phyloP scores from a whole-genome alignment of 2,113 vertebrate genomes.

The Tychaedon coryphoeus region DNA sequence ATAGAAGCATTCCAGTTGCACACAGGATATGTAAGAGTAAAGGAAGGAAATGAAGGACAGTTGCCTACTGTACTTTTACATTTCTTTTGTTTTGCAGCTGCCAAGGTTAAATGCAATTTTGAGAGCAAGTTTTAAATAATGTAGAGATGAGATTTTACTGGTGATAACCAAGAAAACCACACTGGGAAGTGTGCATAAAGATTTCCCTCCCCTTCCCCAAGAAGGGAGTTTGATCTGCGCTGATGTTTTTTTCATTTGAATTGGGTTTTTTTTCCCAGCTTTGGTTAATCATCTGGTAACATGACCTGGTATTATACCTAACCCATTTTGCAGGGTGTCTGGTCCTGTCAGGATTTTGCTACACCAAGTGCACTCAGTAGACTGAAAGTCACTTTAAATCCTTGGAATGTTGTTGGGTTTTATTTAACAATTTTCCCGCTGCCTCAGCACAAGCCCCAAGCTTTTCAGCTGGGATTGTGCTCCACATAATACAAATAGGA shows the following conservation, averaged over 20 bases:
- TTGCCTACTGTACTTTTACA: conserved; percentile 39
- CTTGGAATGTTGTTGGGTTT: background rate
- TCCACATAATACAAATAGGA: background rate
- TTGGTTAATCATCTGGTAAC: background rate
- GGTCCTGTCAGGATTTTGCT: background rate
- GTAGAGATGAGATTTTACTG: background rate
- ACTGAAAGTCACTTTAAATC: background rate
- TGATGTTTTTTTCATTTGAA: background rate
- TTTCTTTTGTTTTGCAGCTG: conserved; percentile 15
- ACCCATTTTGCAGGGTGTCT: background rate
- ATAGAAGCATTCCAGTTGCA: conserved; percentile 45
- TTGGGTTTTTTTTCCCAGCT: background rate
- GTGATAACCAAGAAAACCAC: background rate
- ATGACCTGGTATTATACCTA: background rate
- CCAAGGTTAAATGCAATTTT: conserved; percentile 52
- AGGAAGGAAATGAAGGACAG: conserved; percentile 58
- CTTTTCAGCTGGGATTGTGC: background rate
- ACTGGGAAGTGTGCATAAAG: background rate
- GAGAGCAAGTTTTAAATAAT: conserved; percentile 26
- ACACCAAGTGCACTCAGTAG: background rate
- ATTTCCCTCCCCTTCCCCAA: background rate
- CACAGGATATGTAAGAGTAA: conserved; percentile 39
- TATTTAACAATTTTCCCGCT: background rate
- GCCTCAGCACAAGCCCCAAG: background rate
- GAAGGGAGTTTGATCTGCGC: background rate